Evolutionary conservation across 64 coral and sea anemone species (phyloP).

Genomic region (Porites lutea): DNA sequence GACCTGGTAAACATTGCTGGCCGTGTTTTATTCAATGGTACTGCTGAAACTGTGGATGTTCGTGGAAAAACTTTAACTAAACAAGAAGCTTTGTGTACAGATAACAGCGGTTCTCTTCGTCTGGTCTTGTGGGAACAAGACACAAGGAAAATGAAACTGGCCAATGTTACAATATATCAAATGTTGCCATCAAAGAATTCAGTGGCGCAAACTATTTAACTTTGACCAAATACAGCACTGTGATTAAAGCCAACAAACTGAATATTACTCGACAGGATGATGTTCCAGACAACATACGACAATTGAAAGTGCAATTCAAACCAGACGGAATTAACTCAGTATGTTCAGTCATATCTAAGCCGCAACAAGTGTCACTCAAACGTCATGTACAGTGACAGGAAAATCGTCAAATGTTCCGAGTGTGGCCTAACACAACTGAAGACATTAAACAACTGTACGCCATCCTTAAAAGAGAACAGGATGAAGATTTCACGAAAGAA

Average conservation of each 20-base stretch:
- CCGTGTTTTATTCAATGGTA: conserved; percentile 42
- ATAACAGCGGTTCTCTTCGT: conserved; percentile 40
- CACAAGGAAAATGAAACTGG: conserved; percentile 51
- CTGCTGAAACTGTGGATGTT: conserved; percentile 35
- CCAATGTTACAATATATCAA: conserved; percentile 50
- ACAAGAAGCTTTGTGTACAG: conserved; percentile 56
- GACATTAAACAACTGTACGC: conserved; percentile 52
- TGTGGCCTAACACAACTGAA: conserved; percentile 72
- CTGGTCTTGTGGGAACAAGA: conserved; percentile 62
- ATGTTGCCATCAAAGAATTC: conserved; percentile 65
- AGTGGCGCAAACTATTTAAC: conserved; percentile 52
- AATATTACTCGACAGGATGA: conserved; percentile 50
- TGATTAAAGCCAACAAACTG: conserved; percentile 37
- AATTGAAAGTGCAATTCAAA: conserved; percentile 63
- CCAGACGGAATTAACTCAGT: conserved; percentile 74
- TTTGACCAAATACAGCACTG: conserved; percentile 59
- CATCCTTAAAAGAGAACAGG: conserved; percentile 61
- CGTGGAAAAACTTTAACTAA: conserved; percentile 55
- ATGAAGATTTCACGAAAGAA: conserved; percentile 15
- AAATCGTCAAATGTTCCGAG: conserved; percentile 64
- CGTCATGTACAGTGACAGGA: conserved; percentile 56
- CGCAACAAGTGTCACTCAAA: conserved; percentile 81
- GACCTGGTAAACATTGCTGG: not conserved
- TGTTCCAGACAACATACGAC: conserved; percentile 62
- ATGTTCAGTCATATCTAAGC: conserved; percentile 46